Conservation (phyloP, 2,888 invertebrate genomes). For the Desoria tigrina region DNA sequence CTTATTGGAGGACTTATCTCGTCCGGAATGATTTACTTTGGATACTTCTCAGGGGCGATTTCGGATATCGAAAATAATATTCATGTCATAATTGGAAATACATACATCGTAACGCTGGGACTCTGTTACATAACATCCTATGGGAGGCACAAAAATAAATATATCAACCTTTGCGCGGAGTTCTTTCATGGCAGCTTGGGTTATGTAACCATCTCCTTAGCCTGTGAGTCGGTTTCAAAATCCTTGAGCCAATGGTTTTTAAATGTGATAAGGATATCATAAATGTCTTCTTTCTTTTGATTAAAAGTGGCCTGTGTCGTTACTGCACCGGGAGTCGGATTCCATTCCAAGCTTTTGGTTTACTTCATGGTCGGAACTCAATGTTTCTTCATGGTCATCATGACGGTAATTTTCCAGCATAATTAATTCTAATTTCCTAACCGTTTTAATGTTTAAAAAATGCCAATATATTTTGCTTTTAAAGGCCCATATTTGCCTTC, state of each 20-base stretch:
- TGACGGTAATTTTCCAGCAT: slow-evolving; percentile 35
- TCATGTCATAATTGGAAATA: slow-evolving; percentile 26
- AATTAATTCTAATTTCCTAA: neutral
- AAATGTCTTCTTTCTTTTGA: neutral
- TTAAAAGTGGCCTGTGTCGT: slow-evolving; percentile 18
- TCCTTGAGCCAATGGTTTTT: slow-evolving; percentile 23
- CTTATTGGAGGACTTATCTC: slow-evolving; percentile 34
- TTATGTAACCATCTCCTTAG: slow-evolving; percentile 29
- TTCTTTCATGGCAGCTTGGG: slow-evolving; percentile 24
- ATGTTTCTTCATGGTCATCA: slow-evolving; percentile 32
- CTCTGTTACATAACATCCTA: slow-evolving; percentile 32
- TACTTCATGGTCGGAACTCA: slow-evolving; percentile 33
- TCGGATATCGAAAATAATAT: neutral
- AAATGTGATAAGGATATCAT: slow-evolving; percentile 24
- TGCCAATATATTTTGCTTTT: too few species aligned
- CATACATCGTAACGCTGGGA: slow-evolving; percentile 31
- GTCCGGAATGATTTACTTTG: slow-evolving; percentile 36
- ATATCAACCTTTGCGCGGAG: slow-evolving; percentile 27
- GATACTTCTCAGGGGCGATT: slow-evolving; percentile 26
- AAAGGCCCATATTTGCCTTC: slow-evolving; percentile 2
- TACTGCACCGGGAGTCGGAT: slow-evolving; percentile 22
- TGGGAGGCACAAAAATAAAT: slow-evolving; percentile 30
- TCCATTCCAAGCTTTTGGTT: slow-evolving; percentile 25
- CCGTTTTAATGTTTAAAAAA: too few species aligned
- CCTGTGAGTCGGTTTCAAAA: slow-evolving; percentile 28